A percentile compares a stretch with the other conserved stretches of the same genome.
Conservation (phyloP, 2,113 vertebrate species). For the Physeter macrocephalus region DNA sequence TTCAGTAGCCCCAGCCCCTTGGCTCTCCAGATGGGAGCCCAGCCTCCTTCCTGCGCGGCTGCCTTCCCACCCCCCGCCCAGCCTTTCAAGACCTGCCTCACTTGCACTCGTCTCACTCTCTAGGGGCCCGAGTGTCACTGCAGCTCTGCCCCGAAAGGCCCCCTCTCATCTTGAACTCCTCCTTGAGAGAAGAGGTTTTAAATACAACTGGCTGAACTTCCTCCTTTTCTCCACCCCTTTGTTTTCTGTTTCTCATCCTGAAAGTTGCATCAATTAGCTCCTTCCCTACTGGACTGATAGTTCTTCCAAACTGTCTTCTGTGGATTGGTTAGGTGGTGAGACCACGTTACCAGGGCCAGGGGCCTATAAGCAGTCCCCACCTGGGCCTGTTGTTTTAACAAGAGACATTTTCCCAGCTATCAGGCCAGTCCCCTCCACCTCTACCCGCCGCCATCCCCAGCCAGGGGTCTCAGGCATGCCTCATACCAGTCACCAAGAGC, state of each 20-base stretch:
- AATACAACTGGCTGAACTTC: neutral
- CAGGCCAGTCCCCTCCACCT: neutral
- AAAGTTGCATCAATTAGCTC: neutral
- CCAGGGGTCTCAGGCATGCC: neutral
- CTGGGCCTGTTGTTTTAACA: neutral
- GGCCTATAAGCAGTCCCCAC: neutral
- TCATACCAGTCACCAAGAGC: neutral
- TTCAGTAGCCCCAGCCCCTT: constrained; percentile 72
- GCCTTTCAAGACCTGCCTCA: constrained; percentile 45
- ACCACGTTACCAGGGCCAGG: neutral
- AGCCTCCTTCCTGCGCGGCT: constrained; percentile 67
- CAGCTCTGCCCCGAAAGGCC: neutral
- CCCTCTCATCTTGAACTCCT: neutral
- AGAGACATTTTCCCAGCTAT: neutral
- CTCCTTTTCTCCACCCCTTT: neutral
- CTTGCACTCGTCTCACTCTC: neutral
- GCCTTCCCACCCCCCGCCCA: neutral
- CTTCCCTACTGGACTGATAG: neutral
- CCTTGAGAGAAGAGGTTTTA: neutral
- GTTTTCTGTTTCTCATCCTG: neutral
- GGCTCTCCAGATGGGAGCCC: constrained; percentile 79
- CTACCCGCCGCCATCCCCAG: neutral
- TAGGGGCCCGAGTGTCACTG: neutral
- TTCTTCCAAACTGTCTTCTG: neutral
- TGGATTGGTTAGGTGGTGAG: neutral